Conservation (phyloP, 2,797 vertebrate species). For the Sparus aurata region DNA sequence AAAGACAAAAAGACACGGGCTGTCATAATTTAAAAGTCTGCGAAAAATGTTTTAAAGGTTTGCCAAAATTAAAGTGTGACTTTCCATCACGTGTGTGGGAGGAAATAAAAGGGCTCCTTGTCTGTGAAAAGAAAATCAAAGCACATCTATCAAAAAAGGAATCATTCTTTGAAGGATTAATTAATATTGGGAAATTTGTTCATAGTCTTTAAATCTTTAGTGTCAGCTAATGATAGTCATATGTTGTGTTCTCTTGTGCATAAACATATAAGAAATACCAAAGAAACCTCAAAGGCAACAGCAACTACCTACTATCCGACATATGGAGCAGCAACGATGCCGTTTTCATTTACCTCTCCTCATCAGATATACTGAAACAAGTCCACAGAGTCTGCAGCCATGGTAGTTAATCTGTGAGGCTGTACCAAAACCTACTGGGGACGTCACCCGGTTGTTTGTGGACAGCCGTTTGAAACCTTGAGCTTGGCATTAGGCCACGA, state of each 20-base stretch:
- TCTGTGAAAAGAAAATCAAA: background rate
- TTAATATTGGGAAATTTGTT: background rate
- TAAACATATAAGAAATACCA: no score
- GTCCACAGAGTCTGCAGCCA: no score
- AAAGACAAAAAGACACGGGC: background rate
- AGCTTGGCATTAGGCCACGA: no score
- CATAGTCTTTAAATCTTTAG: background rate
- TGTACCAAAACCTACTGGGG: no score
- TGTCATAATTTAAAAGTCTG: background rate
- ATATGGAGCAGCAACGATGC: background rate
- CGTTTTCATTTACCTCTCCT: no score
- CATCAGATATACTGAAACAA: background rate
- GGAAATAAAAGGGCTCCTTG: background rate
- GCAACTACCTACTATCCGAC: background rate
- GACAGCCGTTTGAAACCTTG: no score
- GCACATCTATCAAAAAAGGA: background rate
- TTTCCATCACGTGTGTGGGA: background rate
- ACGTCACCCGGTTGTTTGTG: no score
- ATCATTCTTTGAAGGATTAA: background rate
- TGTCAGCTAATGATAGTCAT: background rate
- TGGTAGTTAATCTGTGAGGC: no score
- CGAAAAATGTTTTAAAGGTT: background rate
- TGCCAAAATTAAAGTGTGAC: constrained; percentile 1
- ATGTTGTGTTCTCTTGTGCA: background rate
- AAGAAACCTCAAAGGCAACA: background rate